Percentiles rank a stretch among this genome's conserved stretches.
Conservation (phyloP, 2,888 invertebrate genomes). For the Sisyra nigra region DNA sequence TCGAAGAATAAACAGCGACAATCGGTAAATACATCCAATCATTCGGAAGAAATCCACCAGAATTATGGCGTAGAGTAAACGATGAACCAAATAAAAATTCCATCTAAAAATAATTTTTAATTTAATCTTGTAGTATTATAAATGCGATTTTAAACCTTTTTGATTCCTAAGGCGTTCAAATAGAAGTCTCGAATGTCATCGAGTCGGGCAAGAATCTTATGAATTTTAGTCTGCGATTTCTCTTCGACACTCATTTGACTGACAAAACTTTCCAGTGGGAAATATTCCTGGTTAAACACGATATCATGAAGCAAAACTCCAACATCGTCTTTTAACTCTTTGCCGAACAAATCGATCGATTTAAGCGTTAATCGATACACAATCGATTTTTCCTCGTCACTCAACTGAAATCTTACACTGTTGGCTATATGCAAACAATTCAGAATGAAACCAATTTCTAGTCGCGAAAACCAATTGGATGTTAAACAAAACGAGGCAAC, state of each 20-base stretch:
- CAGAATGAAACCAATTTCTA: slow-evolving; percentile 39
- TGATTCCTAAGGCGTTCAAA: neutral
- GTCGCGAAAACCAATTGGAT: slow-evolving; percentile 45
- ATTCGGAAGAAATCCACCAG: slow-evolving; percentile 49
- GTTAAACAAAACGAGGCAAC: slow-evolving; percentile 27
- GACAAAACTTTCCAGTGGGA: slow-evolving; percentile 29
- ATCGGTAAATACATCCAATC: slow-evolving; percentile 71
- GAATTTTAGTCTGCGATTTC: neutral
- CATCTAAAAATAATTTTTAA: slow-evolving; percentile 16
- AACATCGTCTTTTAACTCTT: slow-evolving; percentile 38
- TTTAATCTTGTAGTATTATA: too few relatives aligned
- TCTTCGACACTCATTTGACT: neutral
- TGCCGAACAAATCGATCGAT: slow-evolving; percentile 39
- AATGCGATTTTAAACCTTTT: too few relatives aligned
- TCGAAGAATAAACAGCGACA: slow-evolving; percentile 38
- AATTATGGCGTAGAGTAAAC: slow-evolving; percentile 32
- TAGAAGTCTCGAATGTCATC: slow-evolving; percentile 1
- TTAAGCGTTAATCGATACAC: slow-evolving; percentile 40
- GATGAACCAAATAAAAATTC: slow-evolving; percentile 24
- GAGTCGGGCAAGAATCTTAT: neutral
- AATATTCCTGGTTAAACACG: slow-evolving; percentile 42
- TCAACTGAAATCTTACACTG: slow-evolving; percentile 20
- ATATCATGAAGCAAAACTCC: slow-evolving; percentile 38
- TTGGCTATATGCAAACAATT: slow-evolving; percentile 30
- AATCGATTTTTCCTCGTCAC: slow-evolving; percentile 31